phyloP scores from a whole-genome alignment of 2,888 invertebrate genomes.

The Octodonta nipae region DNA sequence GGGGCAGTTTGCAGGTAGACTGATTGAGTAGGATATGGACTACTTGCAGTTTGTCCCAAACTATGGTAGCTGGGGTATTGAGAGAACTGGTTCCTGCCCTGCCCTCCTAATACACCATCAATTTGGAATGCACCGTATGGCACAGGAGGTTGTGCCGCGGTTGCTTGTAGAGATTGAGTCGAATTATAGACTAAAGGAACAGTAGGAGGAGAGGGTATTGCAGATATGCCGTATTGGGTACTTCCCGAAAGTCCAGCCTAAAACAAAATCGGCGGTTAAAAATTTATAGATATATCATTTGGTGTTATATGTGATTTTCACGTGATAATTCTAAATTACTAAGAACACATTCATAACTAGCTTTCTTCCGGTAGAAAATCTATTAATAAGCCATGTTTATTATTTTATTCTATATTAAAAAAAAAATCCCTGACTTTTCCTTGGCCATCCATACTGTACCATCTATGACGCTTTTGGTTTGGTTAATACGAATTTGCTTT shows the following conservation, averaged over 20 bases:
- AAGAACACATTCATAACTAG: too few species aligned
- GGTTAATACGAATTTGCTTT: too few species aligned
- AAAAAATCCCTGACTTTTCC: too few species aligned
- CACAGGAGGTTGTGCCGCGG: slow-evolving; percentile 57
- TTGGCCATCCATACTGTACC: too few species aligned
- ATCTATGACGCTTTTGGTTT: too few species aligned
- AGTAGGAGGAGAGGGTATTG: slow-evolving; percentile 76
- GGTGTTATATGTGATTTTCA: too few species aligned
- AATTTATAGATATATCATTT: too few species aligned
- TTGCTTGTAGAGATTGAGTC: slow-evolving; percentile 53
- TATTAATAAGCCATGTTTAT: too few species aligned
- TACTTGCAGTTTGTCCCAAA: slow-evolving; percentile 48
- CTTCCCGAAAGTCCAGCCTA: slow-evolving; percentile 32
- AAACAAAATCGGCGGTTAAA: slow-evolving; percentile 11
- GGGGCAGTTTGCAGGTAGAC: slow-evolving; percentile 46
- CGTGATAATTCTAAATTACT: too few species aligned
- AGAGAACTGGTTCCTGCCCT: slow-evolving; percentile 67
- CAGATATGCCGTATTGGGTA: slow-evolving; percentile 65
- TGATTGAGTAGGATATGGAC: slow-evolving; percentile 43
- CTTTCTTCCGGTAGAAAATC: too few species aligned
- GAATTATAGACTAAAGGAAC: slow-evolving; percentile 73
- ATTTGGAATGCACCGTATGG: slow-evolving; percentile 73
- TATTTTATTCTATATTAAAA: too few species aligned
- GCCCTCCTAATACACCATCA: slow-evolving; percentile 45
- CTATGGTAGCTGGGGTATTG: slow-evolving; percentile 51